A percentile compares a stretch with the other conserved stretches of the same genome.
Evolutionary conservation across 2,113 vertebrate genomes (phyloP).

Genomic region (Lasiurus cinereus): DNA sequence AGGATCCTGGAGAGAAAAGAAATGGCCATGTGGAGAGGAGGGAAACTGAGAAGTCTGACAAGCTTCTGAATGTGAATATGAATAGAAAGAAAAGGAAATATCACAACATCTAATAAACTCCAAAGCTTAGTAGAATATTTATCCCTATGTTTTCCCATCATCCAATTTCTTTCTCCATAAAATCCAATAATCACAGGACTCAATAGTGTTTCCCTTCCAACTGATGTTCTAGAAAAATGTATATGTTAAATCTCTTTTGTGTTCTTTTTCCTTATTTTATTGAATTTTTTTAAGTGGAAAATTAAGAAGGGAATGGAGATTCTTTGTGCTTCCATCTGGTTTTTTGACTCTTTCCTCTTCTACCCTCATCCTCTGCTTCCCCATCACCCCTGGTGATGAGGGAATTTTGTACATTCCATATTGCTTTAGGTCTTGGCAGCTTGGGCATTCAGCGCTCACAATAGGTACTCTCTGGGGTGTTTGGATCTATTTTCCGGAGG

Average conservation of each 20-base stretch:
- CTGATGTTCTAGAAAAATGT: neutral
- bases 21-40: neutral
- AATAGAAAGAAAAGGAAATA: neutral
- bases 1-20: neutral
- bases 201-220: slow-evolving; percentile 16
- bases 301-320: neutral
- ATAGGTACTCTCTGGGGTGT: neutral
- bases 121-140: neutral
- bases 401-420: neutral
- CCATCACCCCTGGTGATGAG: neutral
- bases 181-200: neutral
- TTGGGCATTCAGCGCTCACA: neutral
- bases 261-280: neutral
- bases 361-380: rapidly evolving
- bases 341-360: neutral
- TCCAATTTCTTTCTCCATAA: neutral
- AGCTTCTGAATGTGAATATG: neutral
- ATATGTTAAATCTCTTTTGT: neutral
- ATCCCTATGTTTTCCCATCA: neutral
- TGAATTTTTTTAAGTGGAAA: slow-evolving; percentile 38
- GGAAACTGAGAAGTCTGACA: neutral
- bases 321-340: neutral
- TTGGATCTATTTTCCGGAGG: neutral
- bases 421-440: neutral
- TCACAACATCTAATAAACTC: neutral